Evolutionary conservation across 1,140 invertebrate genomes (phyloP).

Genomic region (Hormaphis cornu): DNA sequence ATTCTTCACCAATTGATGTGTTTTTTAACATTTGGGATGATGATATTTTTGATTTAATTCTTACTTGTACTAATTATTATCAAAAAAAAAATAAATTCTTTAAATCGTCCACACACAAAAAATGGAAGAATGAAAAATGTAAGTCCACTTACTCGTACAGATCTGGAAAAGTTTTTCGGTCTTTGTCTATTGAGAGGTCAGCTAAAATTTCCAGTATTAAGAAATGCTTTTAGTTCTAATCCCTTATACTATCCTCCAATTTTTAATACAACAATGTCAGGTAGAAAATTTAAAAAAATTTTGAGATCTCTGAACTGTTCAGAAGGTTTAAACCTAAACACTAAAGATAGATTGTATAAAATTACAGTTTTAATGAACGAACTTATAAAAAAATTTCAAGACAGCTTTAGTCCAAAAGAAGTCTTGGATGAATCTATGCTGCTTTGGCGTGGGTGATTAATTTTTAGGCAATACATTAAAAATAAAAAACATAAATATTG

Average conservation of each 20-base stretch:
- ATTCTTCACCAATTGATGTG: too few species aligned
- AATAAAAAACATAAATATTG: neutral
- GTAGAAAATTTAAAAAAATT: neutral
- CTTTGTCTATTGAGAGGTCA: neutral
- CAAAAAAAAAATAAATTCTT: neutral
- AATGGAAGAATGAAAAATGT: neutral
- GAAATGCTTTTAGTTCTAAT: neutral
- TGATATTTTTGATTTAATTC: neutral
- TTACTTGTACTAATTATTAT: neutral
- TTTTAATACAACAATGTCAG: neutral
- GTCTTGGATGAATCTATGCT: neutral
- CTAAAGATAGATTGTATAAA: neutral
- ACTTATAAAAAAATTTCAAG: slow-evolving; percentile 2
- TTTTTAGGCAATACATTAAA: slow-evolving; percentile 2
- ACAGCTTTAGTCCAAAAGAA: neutral
- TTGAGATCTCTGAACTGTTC: neutral
- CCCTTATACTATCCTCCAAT: slow-evolving; percentile 4
- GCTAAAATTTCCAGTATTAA: neutral
- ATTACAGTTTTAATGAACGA: neutral
- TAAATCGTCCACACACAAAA: slow-evolving; percentile 6
- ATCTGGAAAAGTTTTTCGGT: neutral
- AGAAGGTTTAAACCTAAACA: neutral
- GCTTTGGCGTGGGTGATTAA: neutral
- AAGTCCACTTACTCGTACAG: neutral
- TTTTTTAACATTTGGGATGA: neutral